Evolutionary conservation across 2,888 invertebrate species (phyloP), one percentile per base, ranked within the genome.

Genomic region (Parelbella ahira): DNA sequence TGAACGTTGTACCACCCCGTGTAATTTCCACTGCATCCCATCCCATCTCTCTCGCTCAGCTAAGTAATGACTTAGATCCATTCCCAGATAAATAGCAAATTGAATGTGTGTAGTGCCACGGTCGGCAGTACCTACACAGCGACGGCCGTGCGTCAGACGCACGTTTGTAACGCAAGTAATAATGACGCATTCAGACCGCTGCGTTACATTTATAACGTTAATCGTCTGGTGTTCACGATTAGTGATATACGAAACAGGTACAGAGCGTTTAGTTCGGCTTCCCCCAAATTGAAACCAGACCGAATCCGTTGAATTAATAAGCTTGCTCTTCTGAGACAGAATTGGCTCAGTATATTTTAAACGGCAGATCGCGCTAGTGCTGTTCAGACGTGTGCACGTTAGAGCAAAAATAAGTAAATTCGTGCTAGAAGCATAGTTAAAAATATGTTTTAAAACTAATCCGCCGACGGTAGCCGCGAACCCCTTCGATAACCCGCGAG

Each of bases 1-100:
- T 67, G 67, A 71, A 76, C 68, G 64, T 64, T 65, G 60, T 68
- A 63, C 69, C 68, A 67, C 64, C 65, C 63, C 54, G 63, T 76
- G 76, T 80, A 81, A 82, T 82, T 78, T 81, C 74, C 75, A 78
- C 74, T 78, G 77, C 79, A 79, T 74, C 78, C 77, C 73, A 68
- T 67, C 73, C 72, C 74, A 73, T 79, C 77, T 75, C 82, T 72
- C 81, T 75, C 83, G 77, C 80, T 78, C 82, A 73, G 83, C 80
- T 88, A 88, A 88, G 88, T 86, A 87, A 88, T 86, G 84, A 87
- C 83, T 83, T 76, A 79, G 83, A 84, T 87, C 83, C 84, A 84
- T 87, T 82, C 78, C 80, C 76, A 79, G 84, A 87, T 86, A 88
- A 86, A 86, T 82, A 86, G 84, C 81, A 83, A 87, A 87, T 86